Percentiles rank a stretch among this genome's conserved stretches.
Conservation (phyloP, 2,113 vertebrate genomes). For the Cyrtonyx montezumae region DNA sequence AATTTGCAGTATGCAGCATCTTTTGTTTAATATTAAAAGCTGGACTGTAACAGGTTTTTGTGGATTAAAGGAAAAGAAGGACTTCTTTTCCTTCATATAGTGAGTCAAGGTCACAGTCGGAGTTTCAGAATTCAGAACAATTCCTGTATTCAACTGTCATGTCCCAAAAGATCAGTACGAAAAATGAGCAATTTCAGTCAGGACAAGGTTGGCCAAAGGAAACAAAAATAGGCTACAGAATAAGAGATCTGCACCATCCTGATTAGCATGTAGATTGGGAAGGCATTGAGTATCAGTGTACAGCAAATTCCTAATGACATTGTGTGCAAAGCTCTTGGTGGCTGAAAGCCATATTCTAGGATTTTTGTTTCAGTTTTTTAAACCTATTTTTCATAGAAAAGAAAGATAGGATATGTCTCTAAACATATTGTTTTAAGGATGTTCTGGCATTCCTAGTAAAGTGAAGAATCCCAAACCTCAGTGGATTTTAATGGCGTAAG, state of each 20-base stretch:
- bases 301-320: background rate
- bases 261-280: conserved; percentile 13
- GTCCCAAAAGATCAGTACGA: background rate
- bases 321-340: background rate
- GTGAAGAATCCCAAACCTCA: background rate
- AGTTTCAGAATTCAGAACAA: background rate
- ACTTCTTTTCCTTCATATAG: background rate
- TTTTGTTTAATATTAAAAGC: conserved; percentile 31
- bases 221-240: background rate
- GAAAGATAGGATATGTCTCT: background rate
- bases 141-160: background rate
- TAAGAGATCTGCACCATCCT: conserved; percentile 9
- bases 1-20: background rate
- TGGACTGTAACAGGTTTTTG: background rate
- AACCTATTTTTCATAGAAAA: background rate
- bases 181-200: background rate
- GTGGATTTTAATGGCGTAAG: conserved; percentile 21
- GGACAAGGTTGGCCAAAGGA: background rate
- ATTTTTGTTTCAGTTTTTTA: background rate
- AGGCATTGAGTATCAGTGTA: background rate
- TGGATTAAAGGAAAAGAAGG: background rate
- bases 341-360: background rate
- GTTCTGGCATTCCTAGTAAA: background rate
- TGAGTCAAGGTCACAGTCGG: background rate
- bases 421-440: background rate